A percentile compares a stretch with the other conserved stretches of the same genome.
Conservation (phyloP, 2,888 invertebrate genomes). For the Pandemis cinnamomeana region DNA sequence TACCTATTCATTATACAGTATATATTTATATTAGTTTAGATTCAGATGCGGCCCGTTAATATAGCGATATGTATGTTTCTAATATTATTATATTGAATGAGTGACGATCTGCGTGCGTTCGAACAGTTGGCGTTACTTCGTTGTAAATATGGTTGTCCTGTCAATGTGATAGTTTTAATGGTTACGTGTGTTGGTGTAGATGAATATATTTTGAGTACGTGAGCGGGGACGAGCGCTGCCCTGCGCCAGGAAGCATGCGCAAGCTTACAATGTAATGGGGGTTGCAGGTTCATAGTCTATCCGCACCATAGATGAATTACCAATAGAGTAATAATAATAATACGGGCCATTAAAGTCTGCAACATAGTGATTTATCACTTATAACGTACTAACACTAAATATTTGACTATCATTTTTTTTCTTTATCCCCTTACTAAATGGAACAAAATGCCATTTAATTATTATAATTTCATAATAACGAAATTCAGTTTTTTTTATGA, state of each 20-base stretch:
- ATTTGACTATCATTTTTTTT: too few species aligned
- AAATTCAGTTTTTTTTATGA: too few species aligned
- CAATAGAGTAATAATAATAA: too few species aligned
- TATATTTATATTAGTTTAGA: neutral
- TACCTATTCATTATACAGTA: conserved; percentile 1
- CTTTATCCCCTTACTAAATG: too few species aligned
- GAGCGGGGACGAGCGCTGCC: neutral
- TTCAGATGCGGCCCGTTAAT: neutral
- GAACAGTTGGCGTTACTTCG: conserved; percentile 1
- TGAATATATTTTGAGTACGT: conserved; percentile 39
- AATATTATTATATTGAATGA: neutral
- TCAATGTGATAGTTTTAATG: conserved; percentile 7
- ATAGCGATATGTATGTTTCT: neutral
- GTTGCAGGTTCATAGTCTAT: too few species aligned
- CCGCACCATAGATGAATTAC: too few species aligned
- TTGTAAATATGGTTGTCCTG: conserved; percentile 9
- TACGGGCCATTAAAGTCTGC: too few species aligned
- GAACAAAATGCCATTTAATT: too few species aligned
- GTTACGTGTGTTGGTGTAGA: neutral
- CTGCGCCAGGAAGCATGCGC: neutral
- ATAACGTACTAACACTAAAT: too few species aligned
- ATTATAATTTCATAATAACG: too few species aligned
- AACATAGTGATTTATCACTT: too few species aligned
- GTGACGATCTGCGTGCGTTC: conserved; percentile 1
- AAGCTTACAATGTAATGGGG: neutral